Base-by-base conservation (phyloP, 2,113 vertebrate genomes). In the Pachyramphus minor region DNA sequence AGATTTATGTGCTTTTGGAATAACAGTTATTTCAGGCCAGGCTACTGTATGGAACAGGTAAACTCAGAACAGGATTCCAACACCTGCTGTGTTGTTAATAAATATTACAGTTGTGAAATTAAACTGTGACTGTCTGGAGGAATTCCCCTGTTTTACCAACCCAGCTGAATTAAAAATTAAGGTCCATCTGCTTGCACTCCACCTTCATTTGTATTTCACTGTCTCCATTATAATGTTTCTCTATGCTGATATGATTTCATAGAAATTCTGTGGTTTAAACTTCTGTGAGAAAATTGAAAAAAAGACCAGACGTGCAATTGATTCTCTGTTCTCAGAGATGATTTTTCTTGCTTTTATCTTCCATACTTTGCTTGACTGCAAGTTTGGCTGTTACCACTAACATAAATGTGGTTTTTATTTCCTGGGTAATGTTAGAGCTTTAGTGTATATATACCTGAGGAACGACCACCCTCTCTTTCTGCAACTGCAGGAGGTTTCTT, bases 341-440 rank as follows among this genome's bases (percentile, higher is more conserved):
- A 76, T 39, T 87, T 78, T 79, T 84, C 91, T 91, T 78, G 33
- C 52, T 92, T 92, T 95, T 93, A 78, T 93, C 80, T 92, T 91
- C 63, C 14, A 22, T 89, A 44, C 30, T 94, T 91, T 73, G 6
- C 53, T 84, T 79, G 62, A 92, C 67, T 84, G 35, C 60, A 71
- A 71, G 53, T 87, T 96, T 87, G 39, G 84, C 69, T 92, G 53
- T 68, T 91, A 58, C 25, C 49, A 89, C 56, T 79, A 62, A 72
- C 84, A 82, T 44, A 91, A 95, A 91, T 62, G 25, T 91, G 84
- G 0, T 37, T 90, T 93, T 87, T 89, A 79, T 95, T 91, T 90
- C 89, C 62, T 81, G 37, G 25, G 13, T 78, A 67, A 81, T 59
- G 64, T 68, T 35, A 67, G 52, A 90, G 49, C 62, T 84, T 84